Conservation (phyloP, 1,140 invertebrate genomes). For the Hyles euphorbiae region DNA sequence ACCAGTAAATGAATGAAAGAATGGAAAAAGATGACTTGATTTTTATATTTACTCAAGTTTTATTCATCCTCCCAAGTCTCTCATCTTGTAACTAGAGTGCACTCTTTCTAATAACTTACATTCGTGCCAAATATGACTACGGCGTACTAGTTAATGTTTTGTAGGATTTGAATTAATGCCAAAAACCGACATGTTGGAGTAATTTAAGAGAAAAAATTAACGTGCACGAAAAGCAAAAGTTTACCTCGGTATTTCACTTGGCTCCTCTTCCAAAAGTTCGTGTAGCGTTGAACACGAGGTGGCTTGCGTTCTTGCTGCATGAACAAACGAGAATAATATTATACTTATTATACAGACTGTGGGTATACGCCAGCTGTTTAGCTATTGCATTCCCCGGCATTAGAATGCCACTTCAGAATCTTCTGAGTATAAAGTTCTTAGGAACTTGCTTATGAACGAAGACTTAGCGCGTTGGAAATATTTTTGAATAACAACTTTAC, state of each 20-base stretch:
- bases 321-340: conserved; percentile 7
- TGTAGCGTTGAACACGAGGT: conserved; percentile 76
- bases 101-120: neutral
- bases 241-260: conserved; percentile 69
- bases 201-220: conserved; percentile 21
- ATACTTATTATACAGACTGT: too few relatives aligned
- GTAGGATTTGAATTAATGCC: conserved; percentile 33
- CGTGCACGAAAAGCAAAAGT: neutral
- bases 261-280: conserved; percentile 68
- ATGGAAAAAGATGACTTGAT: too few relatives aligned
- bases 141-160: conserved; percentile 10
- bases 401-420: too few relatives aligned
- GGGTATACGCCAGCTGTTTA: neutral
- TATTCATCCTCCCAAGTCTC: too few relatives aligned
- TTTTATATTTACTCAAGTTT: too few relatives aligned
- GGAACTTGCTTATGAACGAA: too few relatives aligned
- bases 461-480: too few relatives aligned
- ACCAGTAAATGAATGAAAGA: too few relatives aligned
- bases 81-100: too few relatives aligned
- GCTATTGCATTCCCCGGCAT: too few relatives aligned
- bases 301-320: conserved; percentile 68
- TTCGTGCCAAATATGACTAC: conserved; percentile 4
- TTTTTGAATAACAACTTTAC: too few relatives aligned
- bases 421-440: too few relatives aligned
- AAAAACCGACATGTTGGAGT: conserved; percentile 25